Conservation (phyloP, 2,113 vertebrate genomes). For the Collichthys lucidus region DNA sequence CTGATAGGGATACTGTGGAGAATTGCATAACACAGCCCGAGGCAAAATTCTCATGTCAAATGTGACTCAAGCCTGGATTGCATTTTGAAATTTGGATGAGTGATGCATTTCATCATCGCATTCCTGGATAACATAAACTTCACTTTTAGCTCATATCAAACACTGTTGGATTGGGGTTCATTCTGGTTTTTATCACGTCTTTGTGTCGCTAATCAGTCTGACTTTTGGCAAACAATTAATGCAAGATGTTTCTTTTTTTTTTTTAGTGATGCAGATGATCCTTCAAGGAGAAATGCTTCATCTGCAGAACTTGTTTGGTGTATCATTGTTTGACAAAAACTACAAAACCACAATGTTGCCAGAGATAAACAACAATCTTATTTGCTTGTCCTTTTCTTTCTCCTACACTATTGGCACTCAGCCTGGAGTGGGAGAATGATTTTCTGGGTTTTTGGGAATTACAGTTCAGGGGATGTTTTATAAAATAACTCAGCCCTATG, state of each 20-base stretch:
- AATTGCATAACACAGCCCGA: not conserved
- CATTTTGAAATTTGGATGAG: not conserved
- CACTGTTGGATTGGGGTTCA: not conserved
- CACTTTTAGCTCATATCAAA: not conserved
- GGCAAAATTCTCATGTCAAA: not conserved
- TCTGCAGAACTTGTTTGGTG: constrained; percentile 3
- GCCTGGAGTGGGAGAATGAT: constrained; percentile 21
- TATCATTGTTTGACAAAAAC: constrained; percentile 14
- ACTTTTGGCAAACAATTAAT: not conserved
- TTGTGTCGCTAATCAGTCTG: not conserved
- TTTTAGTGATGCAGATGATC: too few species aligned
- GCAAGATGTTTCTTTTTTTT: too few species aligned
- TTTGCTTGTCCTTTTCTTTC: constrained; percentile 31
- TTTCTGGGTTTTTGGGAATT: constrained; percentile 29
- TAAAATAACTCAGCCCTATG: constrained; percentile 34
- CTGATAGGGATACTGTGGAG: not conserved
- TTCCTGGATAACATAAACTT: not conserved
- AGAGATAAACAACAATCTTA: constrained; percentile 20
- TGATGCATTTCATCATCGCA: not conserved
- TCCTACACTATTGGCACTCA: constrained; percentile 17
- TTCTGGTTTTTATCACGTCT: not conserved
- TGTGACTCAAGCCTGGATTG: not conserved
- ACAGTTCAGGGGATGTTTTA: constrained; percentile 15
- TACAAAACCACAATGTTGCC: not conserved
- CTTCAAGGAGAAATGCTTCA: constrained; percentile 4